Base-by-base conservation (phyloP, 2,113 vertebrate genomes). In the Phyllopteryx taeniolatus region DNA sequence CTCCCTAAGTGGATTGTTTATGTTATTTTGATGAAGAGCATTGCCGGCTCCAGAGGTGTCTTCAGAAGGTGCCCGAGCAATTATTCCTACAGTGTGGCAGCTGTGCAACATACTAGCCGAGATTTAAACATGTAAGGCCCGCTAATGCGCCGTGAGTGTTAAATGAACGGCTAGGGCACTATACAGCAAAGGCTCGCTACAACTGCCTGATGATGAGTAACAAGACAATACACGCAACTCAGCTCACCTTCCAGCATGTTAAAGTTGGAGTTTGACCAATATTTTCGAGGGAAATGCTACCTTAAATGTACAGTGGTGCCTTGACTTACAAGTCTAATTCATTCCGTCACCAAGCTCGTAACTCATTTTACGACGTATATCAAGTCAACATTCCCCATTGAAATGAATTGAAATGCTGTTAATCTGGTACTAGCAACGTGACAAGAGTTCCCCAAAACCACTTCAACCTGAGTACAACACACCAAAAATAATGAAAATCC, bases 11-110 rank as follows among this genome's bases (percentile, higher is more conserved):
- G 79, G 57, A 66, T 76, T 79, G 72, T 84, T 87, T 78, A 83
- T 86, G 78, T 84, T 77, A 82, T 86, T 83, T 83, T 83, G 80
- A 86, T 85, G 76, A 85, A 83, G 79, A 80, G 72, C 47, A 65
- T 79, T 68, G 46, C 66, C 65, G 57, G 74, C 76, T 79, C 82
- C 69, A 67, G 63, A 75, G 60, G 74, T 54, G 22, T 68, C 72
- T 7, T 71, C 68, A 70, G 64, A 78, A 79, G 72, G 72, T 64
- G 59, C 17, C 42, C 33, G 61, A 53, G 72, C 79, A 79, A 82
- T 78, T 86, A 82, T 81, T 76, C 74, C 44, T 46, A 31, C 46
- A 51, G 53, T 47, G 59, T 74, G 9, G n/a, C 68, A 65, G 61
- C 13, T 82, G 67, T 68, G 67, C 70, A 68, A 62, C 47, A 47